Evolutionary conservation across 2,797 vertebrate species (phyloP).

Genomic region (Acrocephalus scirpaceus): DNA sequence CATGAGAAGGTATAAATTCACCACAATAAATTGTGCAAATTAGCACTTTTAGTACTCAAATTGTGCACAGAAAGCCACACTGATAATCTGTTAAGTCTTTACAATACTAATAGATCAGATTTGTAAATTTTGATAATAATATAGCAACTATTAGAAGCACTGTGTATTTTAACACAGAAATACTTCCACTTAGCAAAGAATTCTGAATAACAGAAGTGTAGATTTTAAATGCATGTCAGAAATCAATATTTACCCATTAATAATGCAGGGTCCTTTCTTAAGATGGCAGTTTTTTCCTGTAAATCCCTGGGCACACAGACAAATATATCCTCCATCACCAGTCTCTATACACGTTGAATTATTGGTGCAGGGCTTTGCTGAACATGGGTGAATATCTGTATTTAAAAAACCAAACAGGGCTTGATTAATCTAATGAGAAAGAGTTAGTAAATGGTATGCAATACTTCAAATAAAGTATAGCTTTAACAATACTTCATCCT

Average conservation of each 20-base stretch:
- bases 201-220: not conserved
- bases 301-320: constrained; percentile 84
- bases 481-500: not conserved
- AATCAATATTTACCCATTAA: constrained; percentile 80
- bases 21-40: not conserved
- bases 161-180: not conserved
- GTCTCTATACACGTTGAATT: constrained; percentile 90
- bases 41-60: not conserved
- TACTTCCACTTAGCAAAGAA: not conserved
- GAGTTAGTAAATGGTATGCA: not conserved
- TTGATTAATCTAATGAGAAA: not conserved
- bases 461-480: not conserved
- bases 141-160: not conserved
- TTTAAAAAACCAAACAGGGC: not conserved
- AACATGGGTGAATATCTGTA: constrained; percentile 86
- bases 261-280: constrained; percentile 81
- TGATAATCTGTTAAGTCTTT: not conserved
- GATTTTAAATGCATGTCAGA: not conserved
- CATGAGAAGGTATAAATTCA: not conserved
- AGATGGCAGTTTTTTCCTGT: constrained; percentile 83
- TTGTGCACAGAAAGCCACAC: not conserved
- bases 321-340: constrained; percentile 83
- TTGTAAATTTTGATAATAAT: not conserved
- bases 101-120: not conserved
- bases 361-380: constrained; percentile 83